Base-by-base conservation (phyloP, 2,888 invertebrate species). In the Hipparchia semele region DNA sequence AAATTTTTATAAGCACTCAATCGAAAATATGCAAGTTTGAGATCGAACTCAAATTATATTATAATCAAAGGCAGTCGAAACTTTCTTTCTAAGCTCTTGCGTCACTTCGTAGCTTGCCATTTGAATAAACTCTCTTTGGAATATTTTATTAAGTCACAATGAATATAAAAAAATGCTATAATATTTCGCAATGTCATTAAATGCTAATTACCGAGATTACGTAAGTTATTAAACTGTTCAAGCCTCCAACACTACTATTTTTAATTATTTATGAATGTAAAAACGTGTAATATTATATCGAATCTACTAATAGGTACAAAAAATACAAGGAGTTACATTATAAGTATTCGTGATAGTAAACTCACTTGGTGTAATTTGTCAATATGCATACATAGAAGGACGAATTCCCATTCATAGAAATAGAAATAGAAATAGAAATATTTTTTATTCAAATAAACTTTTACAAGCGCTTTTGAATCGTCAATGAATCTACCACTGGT, bases 51-150 rank as follows among this genome's bases (percentile, higher is more conserved):
- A 72, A 59, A 68, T 71, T 54, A 23, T 2, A 39, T 39, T 39
- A 39, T 4, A 67, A 73, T 68, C 46, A 71, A 68, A 70, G 23
- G 74, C 74, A 60, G 33, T 70, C 74, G 59, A 10, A 75, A 75
- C 73, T 75, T 75, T 75, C 74, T 70, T 49, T 76, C 68, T 58
- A 62, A 54, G 33, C 64, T 73, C 67, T 76, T 75, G 65, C 75
- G 70, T 76, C 74, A 77, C 58, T 56, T 45, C 62, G 69, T 54
- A 54, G 45, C 49, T 58, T 69, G 58, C 56, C 58, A 70, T 72
- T 74, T 68, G 65, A 73, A 73, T 74, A 70, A 65, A 71, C 73
- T 75, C 65, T 71, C 68, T 65, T 76, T 65, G 68, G 74, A 74
- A 74, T 76, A 74, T 73, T 71, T n/a, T n/a, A n/a, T n/a, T n/a